Conservation (phyloP, 2,888 invertebrate species). For the Lysandra bellargus region DNA sequence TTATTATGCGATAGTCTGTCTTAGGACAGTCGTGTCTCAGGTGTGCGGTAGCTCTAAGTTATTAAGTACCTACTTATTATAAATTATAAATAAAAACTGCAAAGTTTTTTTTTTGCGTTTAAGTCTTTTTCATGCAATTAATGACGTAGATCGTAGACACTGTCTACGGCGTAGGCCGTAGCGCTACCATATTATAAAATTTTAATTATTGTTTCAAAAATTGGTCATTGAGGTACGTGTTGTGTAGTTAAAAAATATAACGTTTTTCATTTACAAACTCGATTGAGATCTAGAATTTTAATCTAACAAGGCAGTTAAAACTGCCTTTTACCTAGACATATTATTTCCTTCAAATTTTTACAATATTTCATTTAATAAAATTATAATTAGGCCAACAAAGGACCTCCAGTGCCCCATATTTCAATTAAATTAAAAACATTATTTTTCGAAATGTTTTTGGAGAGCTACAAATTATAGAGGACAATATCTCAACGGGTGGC, state of each 20-base stretch:
- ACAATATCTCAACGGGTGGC: conserved; percentile 74
- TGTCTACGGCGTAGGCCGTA: conserved; percentile 5
- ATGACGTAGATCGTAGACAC: neutral
- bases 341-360: neutral
- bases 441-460: conserved; percentile 73
- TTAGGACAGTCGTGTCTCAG: too few species aligned
- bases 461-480: conserved; percentile 75
- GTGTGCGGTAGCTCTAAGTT: too few species aligned
- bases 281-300: too few species aligned
- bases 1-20: too few species aligned
- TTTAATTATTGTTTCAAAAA: too few species aligned
- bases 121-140: neutral
- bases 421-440: conserved; percentile 73
- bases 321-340: neutral
- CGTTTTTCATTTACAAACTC: too few species aligned
- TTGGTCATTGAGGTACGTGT: too few species aligned
- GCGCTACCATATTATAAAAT: neutral
- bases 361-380: neutral
- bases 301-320: neutral
- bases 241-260: too few species aligned
- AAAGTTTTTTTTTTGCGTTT: neutral
- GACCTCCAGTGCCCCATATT: conserved; percentile 42
- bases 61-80: too few species aligned
- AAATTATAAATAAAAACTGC: neutral
- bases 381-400: conserved; percentile 12